A percentile compares a stretch with the other conserved stretches of the same genome.
phyloP scores from a whole-genome alignment of 2,797 vertebrate genomes.

The Syngnathus acus region DNA sequence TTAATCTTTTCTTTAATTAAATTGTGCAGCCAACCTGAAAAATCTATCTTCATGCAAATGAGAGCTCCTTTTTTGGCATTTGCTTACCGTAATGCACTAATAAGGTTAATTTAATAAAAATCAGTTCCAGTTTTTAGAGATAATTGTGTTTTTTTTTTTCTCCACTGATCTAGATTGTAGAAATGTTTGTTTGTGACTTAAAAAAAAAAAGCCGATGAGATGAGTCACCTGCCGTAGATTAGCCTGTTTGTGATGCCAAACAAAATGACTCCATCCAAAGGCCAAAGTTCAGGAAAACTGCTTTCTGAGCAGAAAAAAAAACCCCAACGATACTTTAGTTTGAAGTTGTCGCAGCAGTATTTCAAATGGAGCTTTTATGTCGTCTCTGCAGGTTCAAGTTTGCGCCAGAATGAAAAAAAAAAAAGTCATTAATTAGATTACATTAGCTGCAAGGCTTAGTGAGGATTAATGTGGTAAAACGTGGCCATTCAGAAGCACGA shows the following conservation, averaged over 20 bases:
- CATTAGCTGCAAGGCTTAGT: conserved; percentile 64
- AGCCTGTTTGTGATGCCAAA: conserved; percentile 23
- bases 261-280: neutral
- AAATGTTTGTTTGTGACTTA: conserved; percentile 69
- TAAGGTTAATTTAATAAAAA: conserved; percentile 99
- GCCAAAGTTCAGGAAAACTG: conserved; percentile 1
- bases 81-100: conserved; percentile 99
- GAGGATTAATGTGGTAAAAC: conserved; percentile 68
- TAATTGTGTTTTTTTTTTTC: conserved; percentile 96
- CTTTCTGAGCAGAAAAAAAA: neutral
- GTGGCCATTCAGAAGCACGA: conserved; percentile 53
- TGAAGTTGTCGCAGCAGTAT: neutral
- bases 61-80: conserved; percentile 97
- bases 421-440: conserved; percentile 74
- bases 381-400: conserved; percentile 32
- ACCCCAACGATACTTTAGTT: too few relatives aligned
- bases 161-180: conserved; percentile 62
- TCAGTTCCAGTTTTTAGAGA: conserved; percentile 99
- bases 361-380: neutral
- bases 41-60: conserved; percentile 99
- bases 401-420: conserved; percentile 24
- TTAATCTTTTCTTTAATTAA: conserved; percentile 99
- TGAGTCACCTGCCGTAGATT: conserved; percentile 60
- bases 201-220: conserved; percentile 50
- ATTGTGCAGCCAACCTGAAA: conserved; percentile 99